phyloP scores from a whole-genome alignment of 2,888 invertebrate species.

The Onthophagus sagittarius region DNA sequence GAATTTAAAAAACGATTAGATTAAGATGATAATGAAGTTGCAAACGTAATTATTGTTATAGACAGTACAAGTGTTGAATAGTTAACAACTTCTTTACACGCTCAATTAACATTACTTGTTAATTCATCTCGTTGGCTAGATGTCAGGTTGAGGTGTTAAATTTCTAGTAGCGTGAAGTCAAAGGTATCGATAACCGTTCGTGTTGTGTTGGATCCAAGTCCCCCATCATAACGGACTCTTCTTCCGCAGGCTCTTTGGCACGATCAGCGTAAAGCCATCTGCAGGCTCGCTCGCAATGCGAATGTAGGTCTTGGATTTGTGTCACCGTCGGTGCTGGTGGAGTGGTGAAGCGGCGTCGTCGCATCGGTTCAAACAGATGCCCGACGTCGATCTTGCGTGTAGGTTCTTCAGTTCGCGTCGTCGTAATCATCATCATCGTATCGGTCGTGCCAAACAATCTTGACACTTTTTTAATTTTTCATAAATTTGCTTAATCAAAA shows the following conservation, averaged over 20 bases:
- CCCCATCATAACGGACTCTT: not conserved
- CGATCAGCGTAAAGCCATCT: constrained; percentile 17
- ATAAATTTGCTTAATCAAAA: not conserved
- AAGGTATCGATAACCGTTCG: not conserved
- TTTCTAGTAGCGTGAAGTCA: not conserved
- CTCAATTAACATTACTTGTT: too few species aligned
- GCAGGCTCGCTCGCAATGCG: constrained; percentile 29
- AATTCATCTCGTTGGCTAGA: not conserved
- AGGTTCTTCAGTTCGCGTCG: constrained; percentile 24
- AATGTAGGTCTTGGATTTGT: constrained; percentile 38
- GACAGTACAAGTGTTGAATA: too few species aligned
- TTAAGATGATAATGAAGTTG: too few species aligned
- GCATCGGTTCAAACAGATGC: constrained; percentile 26
- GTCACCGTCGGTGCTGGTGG: constrained; percentile 30
- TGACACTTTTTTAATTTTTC: not conserved
- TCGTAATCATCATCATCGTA: too few species aligned
- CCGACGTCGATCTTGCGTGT: constrained; percentile 30
- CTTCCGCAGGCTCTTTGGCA: not conserved
- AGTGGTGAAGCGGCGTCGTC: constrained; percentile 28
- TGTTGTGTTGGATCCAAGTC: not conserved
- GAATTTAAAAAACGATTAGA: too few species aligned
- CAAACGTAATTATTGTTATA: too few species aligned
- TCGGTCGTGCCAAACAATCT: not conserved
- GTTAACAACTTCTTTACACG: too few species aligned
- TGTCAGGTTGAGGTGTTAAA: not conserved